Conservation (phyloP, 2,888 invertebrate genomes). For the Diplazon laetatorius region DNA sequence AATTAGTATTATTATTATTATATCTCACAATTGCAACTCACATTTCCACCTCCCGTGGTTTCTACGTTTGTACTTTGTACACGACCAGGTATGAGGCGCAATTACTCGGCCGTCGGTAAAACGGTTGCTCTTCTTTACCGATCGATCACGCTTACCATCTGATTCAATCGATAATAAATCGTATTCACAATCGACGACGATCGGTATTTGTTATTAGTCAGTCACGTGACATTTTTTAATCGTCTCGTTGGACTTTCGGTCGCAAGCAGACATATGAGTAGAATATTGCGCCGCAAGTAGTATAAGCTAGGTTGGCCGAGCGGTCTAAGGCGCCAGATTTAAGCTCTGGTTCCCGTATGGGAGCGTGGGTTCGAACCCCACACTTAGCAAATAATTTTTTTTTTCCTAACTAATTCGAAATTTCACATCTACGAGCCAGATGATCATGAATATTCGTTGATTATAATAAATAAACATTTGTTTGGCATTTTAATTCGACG, state of each 20-base stretch:
- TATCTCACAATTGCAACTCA: no score
- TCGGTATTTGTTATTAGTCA: conserved; percentile 27
- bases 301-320: conserved; percentile 86
- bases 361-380: conserved; percentile 89
- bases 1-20: no score
- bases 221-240: background rate
- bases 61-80: conserved; percentile 49
- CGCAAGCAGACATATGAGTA: background rate
- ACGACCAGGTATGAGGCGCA: background rate
- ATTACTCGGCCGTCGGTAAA: conserved; percentile 29
- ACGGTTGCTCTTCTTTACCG: conserved; percentile 17
- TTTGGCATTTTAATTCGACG: background rate
- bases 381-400: conserved; percentile 84
- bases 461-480: background rate
- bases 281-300: background rate
- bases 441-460: background rate
- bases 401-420: background rate
- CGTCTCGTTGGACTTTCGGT: background rate
- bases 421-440: background rate
- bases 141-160: conserved; percentile 45
- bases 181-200: conserved; percentile 35
- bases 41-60: conserved; percentile 66
- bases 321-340: conserved; percentile 89
- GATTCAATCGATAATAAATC: background rate
- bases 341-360: conserved; percentile 87